Conservation (phyloP, 2,113 vertebrate genomes). For the Marmota flaviventris region DNA sequence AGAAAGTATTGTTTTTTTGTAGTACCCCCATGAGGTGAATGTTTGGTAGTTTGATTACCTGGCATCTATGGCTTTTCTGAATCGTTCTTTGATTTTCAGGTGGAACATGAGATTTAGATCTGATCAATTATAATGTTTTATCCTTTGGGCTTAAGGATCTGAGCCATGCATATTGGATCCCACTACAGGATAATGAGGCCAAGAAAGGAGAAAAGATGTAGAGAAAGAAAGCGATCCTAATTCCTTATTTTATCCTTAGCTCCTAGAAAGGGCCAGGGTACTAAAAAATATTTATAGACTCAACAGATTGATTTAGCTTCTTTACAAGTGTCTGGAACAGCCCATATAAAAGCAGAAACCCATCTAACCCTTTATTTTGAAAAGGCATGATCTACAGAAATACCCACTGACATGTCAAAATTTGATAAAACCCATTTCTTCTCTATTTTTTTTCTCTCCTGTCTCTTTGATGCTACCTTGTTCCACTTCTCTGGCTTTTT, state of each 20-base stretch:
- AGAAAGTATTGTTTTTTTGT: not conserved
- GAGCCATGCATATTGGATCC: not conserved
- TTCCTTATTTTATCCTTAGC: not conserved
- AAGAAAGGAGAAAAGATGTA: not conserved
- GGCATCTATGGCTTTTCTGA: not conserved
- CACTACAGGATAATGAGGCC: not conserved
- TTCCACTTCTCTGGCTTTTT: not conserved
- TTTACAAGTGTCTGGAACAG: not conserved
- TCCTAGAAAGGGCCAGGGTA: not conserved
- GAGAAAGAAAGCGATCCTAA: not conserved
- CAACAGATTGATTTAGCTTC: not conserved
- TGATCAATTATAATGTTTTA: not conserved
- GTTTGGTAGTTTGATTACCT: not conserved
- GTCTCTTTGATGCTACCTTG: not conserved
- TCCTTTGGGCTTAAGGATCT: not conserved
- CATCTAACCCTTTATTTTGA: not conserved
- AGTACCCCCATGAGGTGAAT: too few relatives aligned
- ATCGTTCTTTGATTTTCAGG: not conserved
- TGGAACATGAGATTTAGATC: not conserved
- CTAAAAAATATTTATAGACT: not conserved
- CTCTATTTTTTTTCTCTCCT: not conserved
- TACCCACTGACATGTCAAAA: not conserved
- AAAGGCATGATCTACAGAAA: not conserved
- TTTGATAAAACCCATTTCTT: slow-evolving; percentile 7
- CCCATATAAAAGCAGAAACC: not conserved